Percentiles rank a stretch among this genome's conserved stretches.
Evolutionary conservation across 2,888 invertebrate species (phyloP).

Genomic region (Andrena haemorrhoa): DNA sequence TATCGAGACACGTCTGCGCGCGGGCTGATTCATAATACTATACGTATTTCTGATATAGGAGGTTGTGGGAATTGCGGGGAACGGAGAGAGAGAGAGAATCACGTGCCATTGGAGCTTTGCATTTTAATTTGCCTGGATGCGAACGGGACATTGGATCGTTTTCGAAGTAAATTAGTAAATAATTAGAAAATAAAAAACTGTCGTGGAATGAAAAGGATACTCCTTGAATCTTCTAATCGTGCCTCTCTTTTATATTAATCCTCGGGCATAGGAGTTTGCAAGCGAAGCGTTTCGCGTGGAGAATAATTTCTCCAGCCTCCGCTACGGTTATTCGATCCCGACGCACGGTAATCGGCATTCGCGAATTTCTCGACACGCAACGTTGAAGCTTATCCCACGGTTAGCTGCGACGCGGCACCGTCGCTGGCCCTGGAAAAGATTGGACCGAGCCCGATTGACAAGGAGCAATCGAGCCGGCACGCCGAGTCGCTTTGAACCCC

Average conservation of each 20-base stretch:
- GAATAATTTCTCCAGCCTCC: neutral
- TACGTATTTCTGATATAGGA: neutral
- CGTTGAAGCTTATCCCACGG: neutral
- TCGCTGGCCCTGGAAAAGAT: conserved; percentile 14
- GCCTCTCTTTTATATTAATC: too few relatives aligned
- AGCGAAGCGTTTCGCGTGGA: neutral
- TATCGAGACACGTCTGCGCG: conserved; percentile 34
- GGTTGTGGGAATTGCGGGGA: neutral
- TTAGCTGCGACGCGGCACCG: neutral
- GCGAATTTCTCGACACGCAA: conserved; percentile 21
- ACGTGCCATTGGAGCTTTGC: conserved; percentile 16
- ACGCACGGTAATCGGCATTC: conserved; percentile 1
- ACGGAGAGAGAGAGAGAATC: neutral
- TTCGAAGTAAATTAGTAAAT: neutral
- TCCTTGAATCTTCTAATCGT: too few relatives aligned
- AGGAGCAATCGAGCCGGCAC: conserved; percentile 12
- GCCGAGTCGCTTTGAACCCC: conserved; percentile 30
- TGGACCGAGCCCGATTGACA: conserved; percentile 11
- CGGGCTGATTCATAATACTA: conserved; percentile 43
- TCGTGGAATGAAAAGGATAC: too few relatives aligned
- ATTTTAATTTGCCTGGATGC: conserved; percentile 30
- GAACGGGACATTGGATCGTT: neutral
- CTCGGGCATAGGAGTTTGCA: too few relatives aligned
- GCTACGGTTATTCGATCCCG: neutral
- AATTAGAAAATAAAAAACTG: too few relatives aligned